Conservation (phyloP, 2,888 invertebrate species). For the Drosophila basisetae region DNA sequence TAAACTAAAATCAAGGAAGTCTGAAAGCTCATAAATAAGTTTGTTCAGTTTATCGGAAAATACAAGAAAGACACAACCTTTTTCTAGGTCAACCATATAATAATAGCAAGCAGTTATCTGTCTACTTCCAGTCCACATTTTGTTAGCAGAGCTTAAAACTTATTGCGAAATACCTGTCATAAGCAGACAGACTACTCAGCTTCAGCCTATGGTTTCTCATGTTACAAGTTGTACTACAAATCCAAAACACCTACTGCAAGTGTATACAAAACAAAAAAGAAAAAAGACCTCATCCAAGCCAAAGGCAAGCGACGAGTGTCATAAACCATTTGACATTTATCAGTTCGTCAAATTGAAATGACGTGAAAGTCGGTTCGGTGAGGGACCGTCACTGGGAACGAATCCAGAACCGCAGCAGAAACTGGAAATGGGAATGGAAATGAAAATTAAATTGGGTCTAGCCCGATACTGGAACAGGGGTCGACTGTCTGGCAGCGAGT, state of each 20-base stretch:
- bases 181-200: background rate
- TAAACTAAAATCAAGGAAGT: background rate
- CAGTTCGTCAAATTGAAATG: conserved; percentile 67
- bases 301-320: conserved; percentile 29
- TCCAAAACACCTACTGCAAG: background rate
- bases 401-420: conserved; percentile 13
- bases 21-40: background rate
- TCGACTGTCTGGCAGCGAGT: conserved; percentile 3
- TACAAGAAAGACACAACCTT: background rate
- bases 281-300: background rate
- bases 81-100: background rate
- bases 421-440: conserved; percentile 14
- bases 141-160: background rate
- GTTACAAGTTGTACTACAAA: background rate
- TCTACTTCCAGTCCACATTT: background rate
- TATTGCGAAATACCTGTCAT: background rate
- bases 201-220: background rate
- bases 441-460: conserved; percentile 19
- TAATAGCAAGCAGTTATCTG: background rate
- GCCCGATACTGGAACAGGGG: background rate
- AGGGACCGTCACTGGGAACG: conserved; percentile 3
- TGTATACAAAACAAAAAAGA: conserved; percentile 8
- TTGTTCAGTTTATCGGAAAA: background rate
- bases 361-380: conserved; percentile 26
- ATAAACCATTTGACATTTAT: conserved; percentile 68